phyloP scores from a whole-genome alignment of 92 coral and sea anemone species.

The Porites cylindrica region DNA sequence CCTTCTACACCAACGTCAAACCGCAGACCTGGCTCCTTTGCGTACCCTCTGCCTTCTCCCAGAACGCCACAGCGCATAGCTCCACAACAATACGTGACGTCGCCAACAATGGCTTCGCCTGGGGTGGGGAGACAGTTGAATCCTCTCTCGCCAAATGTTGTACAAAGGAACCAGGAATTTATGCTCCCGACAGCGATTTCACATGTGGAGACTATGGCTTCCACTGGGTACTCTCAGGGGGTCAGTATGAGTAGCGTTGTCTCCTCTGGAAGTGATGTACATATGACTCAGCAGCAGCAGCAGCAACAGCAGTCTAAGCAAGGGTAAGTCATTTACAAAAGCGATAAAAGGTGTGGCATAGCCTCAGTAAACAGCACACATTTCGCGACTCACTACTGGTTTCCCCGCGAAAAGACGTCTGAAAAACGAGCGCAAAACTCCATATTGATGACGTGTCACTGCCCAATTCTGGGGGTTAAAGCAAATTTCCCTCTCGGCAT shows the following conservation, averaged over 20 bases:
- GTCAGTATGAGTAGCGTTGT: slow-evolving; percentile 14
- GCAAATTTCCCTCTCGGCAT: no score
- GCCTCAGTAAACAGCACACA: no score
- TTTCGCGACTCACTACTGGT: no score
- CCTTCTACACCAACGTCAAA: slow-evolving; percentile 82
- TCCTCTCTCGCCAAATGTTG: slow-evolving; percentile 76
- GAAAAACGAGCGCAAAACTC: no score
- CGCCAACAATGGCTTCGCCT: slow-evolving; percentile 90
- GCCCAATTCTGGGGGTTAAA: no score
- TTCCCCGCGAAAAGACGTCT: no score
- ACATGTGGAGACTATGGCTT: slow-evolving; percentile 72
- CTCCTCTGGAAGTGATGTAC: slow-evolving; percentile 28
- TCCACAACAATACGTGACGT: slow-evolving; percentile 85
- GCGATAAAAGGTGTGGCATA: no score
- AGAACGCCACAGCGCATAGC: slow-evolving; percentile 88
- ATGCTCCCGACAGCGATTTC: slow-evolving; percentile 60
- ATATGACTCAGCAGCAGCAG: slow-evolving; percentile 35
- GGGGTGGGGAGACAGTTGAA: slow-evolving; percentile 68
- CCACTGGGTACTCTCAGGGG: slow-evolving; percentile 22
- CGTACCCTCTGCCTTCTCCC: slow-evolving; percentile 92
- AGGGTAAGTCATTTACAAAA: slow-evolving; percentile 54
- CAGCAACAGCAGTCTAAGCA: slow-evolving; percentile 57
- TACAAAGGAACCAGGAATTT: slow-evolving; percentile 75
- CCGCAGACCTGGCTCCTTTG: slow-evolving; percentile 87
- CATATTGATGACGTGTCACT: no score